These are phyloP conservation scores for Scaeva pyrastri DNA, from an alignment of 2,888 invertebrate species.

Conservation along the genomic window DNA sequence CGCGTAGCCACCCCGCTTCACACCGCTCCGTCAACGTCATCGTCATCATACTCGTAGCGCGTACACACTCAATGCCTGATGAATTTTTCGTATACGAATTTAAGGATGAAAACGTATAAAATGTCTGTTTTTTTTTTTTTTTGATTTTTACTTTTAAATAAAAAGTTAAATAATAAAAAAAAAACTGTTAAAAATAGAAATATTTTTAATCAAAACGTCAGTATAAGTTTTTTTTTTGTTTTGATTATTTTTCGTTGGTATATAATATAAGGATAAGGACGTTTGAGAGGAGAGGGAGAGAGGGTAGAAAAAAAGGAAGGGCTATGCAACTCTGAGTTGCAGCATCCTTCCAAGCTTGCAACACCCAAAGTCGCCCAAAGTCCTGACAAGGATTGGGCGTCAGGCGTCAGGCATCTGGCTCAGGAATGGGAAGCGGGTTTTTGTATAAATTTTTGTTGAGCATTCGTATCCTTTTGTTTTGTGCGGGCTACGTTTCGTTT, in stretches of 20 bases:
- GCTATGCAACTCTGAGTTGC: background rate
- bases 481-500: slow-evolving; percentile 61
- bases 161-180: slow-evolving; percentile 48
- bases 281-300: too few species aligned
- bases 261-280: slow-evolving; percentile 24
- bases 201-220: slow-evolving; percentile 76
- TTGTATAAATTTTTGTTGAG: slow-evolving; percentile 33
- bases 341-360: background rate
- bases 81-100: slow-evolving; percentile 57
- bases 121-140: slow-evolving; percentile 3
- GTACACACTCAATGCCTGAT: slow-evolving; percentile 46
- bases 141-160: slow-evolving; percentile 14
- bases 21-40: too few species aligned
- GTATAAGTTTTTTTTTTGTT: slow-evolving; percentile 73
- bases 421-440: slow-evolving; percentile 12
- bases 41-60: slow-evolving; percentile 13
- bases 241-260: slow-evolving; percentile 73
- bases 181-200: slow-evolving; percentile 72
- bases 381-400: background rate
- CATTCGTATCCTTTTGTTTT: slow-evolving; percentile 72
- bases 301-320: background rate
- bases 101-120: slow-evolving; percentile 58
- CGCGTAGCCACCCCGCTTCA: background rate
- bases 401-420: too few species aligned
- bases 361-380: slow-evolving; percentile 1